phyloP scores from a whole-genome alignment of 2,888 invertebrate species.

The Mythimna impura region DNA sequence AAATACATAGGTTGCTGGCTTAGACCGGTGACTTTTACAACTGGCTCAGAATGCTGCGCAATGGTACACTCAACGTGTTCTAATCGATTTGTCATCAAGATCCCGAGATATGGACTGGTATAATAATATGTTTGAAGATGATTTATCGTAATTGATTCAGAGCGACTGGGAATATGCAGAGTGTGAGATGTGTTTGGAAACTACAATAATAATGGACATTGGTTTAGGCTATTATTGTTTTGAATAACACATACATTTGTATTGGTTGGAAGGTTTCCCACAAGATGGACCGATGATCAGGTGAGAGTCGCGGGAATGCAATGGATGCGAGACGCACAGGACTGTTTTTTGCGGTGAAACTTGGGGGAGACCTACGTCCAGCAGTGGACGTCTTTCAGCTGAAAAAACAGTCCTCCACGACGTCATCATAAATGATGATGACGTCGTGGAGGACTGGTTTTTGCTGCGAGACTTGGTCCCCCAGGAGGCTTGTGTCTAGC shows the following conservation, averaged over 20 bases:
- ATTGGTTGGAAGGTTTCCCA: no score
- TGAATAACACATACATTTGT: not conserved
- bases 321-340: no score
- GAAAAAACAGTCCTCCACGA: no score
- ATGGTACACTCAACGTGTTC: conserved; percentile 48
- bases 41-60: conserved; percentile 44
- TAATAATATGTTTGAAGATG: conserved; percentile 38
- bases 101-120: conserved; percentile 27
- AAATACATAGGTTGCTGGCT: conserved; percentile 53
- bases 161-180: not conserved
- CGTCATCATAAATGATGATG: no score
- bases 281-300: no score
- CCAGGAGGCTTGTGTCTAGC: no score
- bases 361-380: no score
- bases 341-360: no score
- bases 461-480: no score
- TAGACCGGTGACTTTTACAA: conserved; percentile 56
- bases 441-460: no score
- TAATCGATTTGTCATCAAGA: conserved; percentile 59
- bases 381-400: no score
- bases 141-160: conserved; percentile 37
- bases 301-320: no score
- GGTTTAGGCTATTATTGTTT: not conserved
- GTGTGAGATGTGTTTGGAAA: not conserved
- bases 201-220: not conserved